A percentile compares a stretch with the other conserved stretches of the same genome.
Evolutionary conservation across 1,140 invertebrate genomes (phyloP).

Genomic region (Drosophila asahinai): DNA sequence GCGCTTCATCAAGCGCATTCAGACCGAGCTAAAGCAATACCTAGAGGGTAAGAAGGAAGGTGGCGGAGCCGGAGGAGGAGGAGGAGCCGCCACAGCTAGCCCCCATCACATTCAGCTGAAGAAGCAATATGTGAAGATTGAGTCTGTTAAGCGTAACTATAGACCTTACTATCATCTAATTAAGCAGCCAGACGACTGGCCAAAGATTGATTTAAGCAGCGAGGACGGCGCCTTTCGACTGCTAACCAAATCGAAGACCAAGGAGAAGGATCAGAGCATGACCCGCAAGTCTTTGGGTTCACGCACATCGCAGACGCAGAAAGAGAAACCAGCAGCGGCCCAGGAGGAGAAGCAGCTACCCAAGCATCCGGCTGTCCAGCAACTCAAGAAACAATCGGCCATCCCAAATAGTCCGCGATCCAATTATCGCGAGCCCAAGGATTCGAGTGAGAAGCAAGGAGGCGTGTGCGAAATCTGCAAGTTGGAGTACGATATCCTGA

Average conservation of each 20-base stretch:
- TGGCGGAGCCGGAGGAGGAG: constrained; percentile 10
- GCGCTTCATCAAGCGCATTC: constrained; percentile 78
- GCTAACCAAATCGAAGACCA: constrained; percentile 41
- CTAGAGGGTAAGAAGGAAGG: constrained; percentile 57
- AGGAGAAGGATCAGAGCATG: constrained; percentile 60
- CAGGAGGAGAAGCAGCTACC: constrained; percentile 26
- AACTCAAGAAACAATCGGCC: constrained; percentile 42
- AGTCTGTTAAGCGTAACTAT: constrained; percentile 75
- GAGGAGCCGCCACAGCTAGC: constrained; percentile 5
- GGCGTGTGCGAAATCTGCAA: constrained; percentile 93
- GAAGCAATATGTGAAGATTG: constrained; percentile 76
- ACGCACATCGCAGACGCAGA: constrained; percentile 58
- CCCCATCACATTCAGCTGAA: constrained; percentile 68
- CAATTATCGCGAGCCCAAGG: constrained; percentile 60
- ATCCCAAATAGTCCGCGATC: constrained; percentile 58
- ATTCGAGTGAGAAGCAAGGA: constrained; percentile 85
- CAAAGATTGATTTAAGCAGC: constrained; percentile 75
- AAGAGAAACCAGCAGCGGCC: constrained; percentile 21
- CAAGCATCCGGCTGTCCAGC: constrained; percentile 50
- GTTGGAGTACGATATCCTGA: constrained; percentile 88
- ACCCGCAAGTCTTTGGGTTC: constrained; percentile 67
- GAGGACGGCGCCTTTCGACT: constrained; percentile 81
- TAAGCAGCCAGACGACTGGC: constrained; percentile 81
- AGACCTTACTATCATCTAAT: constrained; percentile 82
- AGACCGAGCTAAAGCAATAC: constrained; percentile 71